Evolutionary conservation across 2,797 vertebrate genomes (phyloP).

Genomic region (Synaphobranchus kaupii): DNA sequence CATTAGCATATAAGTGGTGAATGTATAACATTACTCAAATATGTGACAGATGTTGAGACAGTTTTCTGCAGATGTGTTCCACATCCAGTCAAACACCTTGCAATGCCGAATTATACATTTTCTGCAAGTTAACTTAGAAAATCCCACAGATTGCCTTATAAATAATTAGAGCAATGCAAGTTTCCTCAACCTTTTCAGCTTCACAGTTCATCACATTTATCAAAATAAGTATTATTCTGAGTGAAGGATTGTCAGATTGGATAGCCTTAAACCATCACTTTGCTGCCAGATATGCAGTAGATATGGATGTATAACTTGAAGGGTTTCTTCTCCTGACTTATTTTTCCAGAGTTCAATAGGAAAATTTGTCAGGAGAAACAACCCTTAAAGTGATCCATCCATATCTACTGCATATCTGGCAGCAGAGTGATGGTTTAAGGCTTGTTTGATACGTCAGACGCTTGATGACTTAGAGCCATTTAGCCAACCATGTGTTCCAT

Average conservation of each 20-base stretch:
- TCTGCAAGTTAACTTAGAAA: slow-evolving; percentile 10
- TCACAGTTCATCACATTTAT: neutral
- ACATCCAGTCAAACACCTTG: slow-evolving; percentile 22
- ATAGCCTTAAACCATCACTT: neutral
- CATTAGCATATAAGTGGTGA: slow-evolving; percentile 37
- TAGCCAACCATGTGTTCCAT: no score
- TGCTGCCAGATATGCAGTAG: neutral
- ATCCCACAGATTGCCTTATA: neutral
- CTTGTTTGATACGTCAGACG: no score
- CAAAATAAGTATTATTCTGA: neutral
- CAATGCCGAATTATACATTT: neutral
- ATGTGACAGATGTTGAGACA: slow-evolving; percentile 35
- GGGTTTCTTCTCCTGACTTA: no score
- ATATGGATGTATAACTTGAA: no score
- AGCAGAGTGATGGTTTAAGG: no score
- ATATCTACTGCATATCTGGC: no score
- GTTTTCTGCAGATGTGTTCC: slow-evolving; percentile 28
- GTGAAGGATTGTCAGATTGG: neutral
- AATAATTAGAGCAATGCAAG: neutral
- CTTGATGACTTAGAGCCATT: no score
- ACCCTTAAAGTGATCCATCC: no score
- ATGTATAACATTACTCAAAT: slow-evolving; percentile 28
- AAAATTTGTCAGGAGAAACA: no score
- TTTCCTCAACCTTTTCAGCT: neutral
- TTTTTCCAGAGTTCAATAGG: no score